These are phyloP conservation scores for Periophthalmodon schlosseri DNA, from an alignment of 2,113 vertebrate genomes.

Conservation along the genomic window DNA sequence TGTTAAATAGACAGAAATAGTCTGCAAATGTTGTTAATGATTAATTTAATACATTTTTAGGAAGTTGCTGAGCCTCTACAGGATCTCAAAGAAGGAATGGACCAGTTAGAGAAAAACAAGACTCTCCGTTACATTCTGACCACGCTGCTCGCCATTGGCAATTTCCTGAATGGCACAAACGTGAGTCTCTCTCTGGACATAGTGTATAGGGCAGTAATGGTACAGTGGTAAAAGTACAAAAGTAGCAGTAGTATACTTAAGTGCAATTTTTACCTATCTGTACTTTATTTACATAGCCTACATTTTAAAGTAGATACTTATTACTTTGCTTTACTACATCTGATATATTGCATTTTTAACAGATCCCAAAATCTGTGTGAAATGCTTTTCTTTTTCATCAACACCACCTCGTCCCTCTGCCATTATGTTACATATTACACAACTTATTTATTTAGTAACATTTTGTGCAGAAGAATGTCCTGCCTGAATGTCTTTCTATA, in stretches of 20 bases:
- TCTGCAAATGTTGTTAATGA: not conserved
- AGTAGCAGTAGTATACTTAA: too few relatives aligned
- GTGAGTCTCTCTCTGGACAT: constrained; percentile 77
- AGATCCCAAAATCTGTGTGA: too few relatives aligned
- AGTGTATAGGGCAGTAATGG: not conserved
- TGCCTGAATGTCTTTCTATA: constrained; percentile 45
- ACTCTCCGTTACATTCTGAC: constrained; percentile 92
- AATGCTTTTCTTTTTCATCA: constrained; percentile 11
- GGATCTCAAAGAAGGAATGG: constrained; percentile 98
- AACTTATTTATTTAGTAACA: constrained; percentile 52
- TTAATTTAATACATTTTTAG: constrained; percentile 61
- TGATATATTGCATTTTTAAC: too few relatives aligned
- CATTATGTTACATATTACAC: not conserved
- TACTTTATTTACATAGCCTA: too few relatives aligned
- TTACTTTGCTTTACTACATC: not conserved
- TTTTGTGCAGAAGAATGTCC: constrained; percentile 58
- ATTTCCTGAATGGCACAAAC: constrained; percentile 96
- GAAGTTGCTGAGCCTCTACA: constrained; percentile 96
- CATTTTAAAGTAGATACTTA: not conserved
- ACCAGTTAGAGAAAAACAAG: constrained; percentile 95
- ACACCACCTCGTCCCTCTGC: constrained; percentile 18
- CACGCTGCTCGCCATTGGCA: constrained; percentile 93
- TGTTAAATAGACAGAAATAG: not conserved
- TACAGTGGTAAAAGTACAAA: not conserved
- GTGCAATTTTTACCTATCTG: too few relatives aligned